phyloP scores from a whole-genome alignment of 1,140 invertebrate genomes.

The Leptonema lineaticorne region DNA sequence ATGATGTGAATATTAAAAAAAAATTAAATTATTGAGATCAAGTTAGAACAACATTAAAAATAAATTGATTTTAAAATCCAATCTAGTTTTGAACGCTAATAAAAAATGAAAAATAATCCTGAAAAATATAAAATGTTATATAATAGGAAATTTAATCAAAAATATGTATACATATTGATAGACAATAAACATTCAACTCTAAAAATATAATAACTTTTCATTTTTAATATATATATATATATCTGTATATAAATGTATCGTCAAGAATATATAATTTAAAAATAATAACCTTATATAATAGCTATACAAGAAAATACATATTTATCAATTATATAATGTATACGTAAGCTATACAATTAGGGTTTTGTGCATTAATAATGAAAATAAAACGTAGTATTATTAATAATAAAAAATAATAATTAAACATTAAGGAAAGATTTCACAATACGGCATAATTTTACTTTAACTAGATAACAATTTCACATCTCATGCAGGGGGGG shows the following conservation, averaged over 20 bases:
- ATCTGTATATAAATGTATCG: neutral
- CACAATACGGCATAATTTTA: constrained; percentile 2
- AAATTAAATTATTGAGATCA: too few relatives aligned
- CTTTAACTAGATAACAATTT: neutral
- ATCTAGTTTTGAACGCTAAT: too few relatives aligned
- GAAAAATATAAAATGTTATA: too few relatives aligned
- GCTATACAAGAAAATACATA: constrained; percentile 41
- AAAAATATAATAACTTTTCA: constrained; percentile 26
- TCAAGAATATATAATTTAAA: constrained; percentile 35
- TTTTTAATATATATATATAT: constrained; percentile 14
- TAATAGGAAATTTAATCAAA: too few relatives aligned
- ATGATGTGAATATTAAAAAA: too few relatives aligned
- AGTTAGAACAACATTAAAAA: too few relatives aligned
- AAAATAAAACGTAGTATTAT: constrained; percentile 23
- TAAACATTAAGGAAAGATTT: neutral
- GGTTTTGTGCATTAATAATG: constrained; percentile 36
- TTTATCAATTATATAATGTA: constrained; percentile 34
- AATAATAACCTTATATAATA: constrained; percentile 39
- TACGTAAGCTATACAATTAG: constrained; percentile 39
- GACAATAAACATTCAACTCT: too few relatives aligned
- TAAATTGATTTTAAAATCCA: too few relatives aligned
- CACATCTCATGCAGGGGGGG: too few relatives aligned
- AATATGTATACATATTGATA: too few relatives aligned
- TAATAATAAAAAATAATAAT: neutral
- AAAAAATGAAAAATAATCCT: too few relatives aligned